Conservation (phyloP, 2,797 vertebrate genomes). For the Sternotherus odoratus region DNA sequence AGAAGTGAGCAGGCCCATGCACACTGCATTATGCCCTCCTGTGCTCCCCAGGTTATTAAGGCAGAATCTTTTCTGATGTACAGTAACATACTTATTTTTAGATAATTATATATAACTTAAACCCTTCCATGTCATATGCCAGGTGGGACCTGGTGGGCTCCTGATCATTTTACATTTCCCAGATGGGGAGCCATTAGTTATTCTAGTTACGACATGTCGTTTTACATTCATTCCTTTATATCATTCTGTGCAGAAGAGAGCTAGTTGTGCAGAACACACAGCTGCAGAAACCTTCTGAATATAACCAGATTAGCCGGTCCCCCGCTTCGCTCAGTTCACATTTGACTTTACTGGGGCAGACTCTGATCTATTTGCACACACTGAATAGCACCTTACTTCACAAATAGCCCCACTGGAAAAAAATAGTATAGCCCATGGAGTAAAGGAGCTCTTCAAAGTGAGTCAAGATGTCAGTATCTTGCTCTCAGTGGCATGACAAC, state of each 20-base stretch:
- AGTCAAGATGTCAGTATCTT: neutral
- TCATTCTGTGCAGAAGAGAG: neutral
- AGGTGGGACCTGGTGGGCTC: neutral
- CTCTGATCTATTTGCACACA: neutral
- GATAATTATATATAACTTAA: neutral
- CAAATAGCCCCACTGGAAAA: neutral
- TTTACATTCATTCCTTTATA: neutral
- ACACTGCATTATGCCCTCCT: neutral
- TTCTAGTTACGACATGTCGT: neutral
- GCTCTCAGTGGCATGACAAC: fast-evolving
- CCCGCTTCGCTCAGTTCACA: neutral
- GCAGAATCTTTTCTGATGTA: neutral
- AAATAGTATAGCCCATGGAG: neutral
- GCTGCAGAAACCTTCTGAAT: neutral
- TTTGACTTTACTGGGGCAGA: neutral
- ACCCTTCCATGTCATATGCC: neutral
- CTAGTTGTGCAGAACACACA: neutral
- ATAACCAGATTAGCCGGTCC: neutral
- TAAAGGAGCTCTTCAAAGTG: neutral
- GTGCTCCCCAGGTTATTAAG: neutral
- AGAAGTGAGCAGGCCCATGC: neutral
- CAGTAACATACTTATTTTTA: neutral
- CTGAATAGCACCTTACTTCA: neutral
- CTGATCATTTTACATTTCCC: neutral
- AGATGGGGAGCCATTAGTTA: neutral